Base-by-base conservation (phyloP, 2,797 vertebrate genomes). In the Capromys pilorides region DNA sequence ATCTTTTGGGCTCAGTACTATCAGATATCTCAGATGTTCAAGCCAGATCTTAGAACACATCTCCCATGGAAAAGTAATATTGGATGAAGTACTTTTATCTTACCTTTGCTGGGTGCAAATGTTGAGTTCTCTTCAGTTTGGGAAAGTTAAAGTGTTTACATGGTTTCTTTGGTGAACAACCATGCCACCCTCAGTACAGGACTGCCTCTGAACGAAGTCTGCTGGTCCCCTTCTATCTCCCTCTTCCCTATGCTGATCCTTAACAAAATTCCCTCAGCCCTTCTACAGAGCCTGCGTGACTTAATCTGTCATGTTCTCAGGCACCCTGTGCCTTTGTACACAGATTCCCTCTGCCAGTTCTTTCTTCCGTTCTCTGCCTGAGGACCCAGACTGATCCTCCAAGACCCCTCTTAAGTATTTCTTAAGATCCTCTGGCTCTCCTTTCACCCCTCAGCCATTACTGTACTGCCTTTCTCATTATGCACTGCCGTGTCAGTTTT, bases 121-220 rank as follows among this genome's bases (percentile, higher is more conserved):
- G 24, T 22, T 14, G 24, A 79, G 18, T 36, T 39, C 12, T 51
- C n/a, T 41, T 51, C 61, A 36, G 12, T 83, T 18, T 22, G 5
- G 64, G 73, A 51, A 67, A 79, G 21, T 14, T 5, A 36, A 0
- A 2, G 78, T 51, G 66, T 64, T 62, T 14, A 24, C 41, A 39
- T 41, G 36, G 45, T n/a, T 57, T 71, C 39, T 54, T 54, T 24
- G 45, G 19, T 67, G 80, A 62, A 24, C 54, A 49, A 24, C 3
- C 0, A 0, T 26, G 33, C 7, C 33, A 33, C 12, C 8, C 19
- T 7, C 24, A 59, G 11, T 26, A 9, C 19, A 45, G 28, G 14
- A 26, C 19, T 61, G 3, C 8, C 18, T 36, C 28, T 54, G 73
- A 64, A 36, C 36, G 5, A 41, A 36, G 33, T 22, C 0, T 14